phyloP scores from a whole-genome alignment of 2,888 invertebrate genomes.

The Ornithoptera priamus region DNA sequence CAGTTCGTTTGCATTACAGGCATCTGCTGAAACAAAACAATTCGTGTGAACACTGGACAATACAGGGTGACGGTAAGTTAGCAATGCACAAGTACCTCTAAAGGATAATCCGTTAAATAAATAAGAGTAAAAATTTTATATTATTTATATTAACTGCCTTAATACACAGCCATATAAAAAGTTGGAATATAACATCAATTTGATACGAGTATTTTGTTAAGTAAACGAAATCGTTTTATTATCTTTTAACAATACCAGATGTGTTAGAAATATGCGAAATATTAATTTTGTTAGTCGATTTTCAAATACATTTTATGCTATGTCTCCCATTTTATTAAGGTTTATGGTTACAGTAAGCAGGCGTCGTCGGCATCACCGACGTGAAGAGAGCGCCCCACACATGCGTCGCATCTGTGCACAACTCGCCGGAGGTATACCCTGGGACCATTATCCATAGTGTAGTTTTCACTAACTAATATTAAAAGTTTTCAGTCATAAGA shows the following conservation, averaged over 20 bases:
- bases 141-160: too few relatives aligned
- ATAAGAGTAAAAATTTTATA: too few relatives aligned
- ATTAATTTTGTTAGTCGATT: neutral
- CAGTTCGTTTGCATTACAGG: constrained; percentile 50
- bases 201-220: too few relatives aligned
- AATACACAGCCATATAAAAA: neutral
- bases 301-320: neutral
- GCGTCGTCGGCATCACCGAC: constrained; percentile 48
- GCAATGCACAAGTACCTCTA: constrained; percentile 38
- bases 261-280: too few relatives aligned
- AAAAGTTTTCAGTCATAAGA: too few relatives aligned
- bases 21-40: constrained; percentile 70
- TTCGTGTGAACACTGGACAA: constrained; percentile 73
- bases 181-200: neutral
- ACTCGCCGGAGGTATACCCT: constrained; percentile 67
- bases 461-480: neutral
- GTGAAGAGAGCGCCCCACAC: constrained; percentile 63
- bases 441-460: constrained; percentile 54
- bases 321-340: constrained; percentile 22
- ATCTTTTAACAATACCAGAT: too few relatives aligned
- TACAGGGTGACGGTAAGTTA: constrained; percentile 51
- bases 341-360: constrained; percentile 42
- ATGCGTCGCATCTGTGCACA: constrained; percentile 74
- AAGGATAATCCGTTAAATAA: constrained; percentile 32
- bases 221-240: too few relatives aligned